Conservation (phyloP, 2,797 vertebrate species). For the Lycodopsis pacificus region DNA sequence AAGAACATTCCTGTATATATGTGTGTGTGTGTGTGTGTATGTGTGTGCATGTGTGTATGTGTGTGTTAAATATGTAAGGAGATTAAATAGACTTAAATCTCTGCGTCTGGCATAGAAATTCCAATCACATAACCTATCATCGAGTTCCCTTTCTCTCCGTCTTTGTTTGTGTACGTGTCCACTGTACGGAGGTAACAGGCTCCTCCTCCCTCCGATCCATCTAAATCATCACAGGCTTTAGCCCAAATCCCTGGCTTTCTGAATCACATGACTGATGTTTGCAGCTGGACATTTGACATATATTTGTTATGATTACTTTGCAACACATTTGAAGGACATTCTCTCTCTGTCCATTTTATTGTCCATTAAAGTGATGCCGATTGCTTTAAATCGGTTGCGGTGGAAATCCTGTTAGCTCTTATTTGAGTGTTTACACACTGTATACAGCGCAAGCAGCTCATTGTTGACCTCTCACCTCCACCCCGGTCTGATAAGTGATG, state of each 20-base stretch:
- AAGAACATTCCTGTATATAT: constrained; percentile 62
- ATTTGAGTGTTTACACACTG: constrained; percentile 1
- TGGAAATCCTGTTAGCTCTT: constrained; percentile 17
- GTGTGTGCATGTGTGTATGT: constrained; percentile 45
- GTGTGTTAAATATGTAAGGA: constrained; percentile 95
- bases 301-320: constrained; percentile 82
- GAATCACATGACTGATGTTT: constrained; percentile 82
- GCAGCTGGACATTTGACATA: constrained; percentile 84
- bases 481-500: constrained; percentile 25
- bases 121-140: constrained; percentile 92
- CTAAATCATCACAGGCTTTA: constrained; percentile 80
- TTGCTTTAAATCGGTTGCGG: constrained; percentile 29
- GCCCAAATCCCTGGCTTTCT: constrained; percentile 83
- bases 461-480: constrained; percentile 29
- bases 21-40: constrained; percentile 43
- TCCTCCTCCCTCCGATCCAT: constrained; percentile 73
- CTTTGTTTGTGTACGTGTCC: constrained; percentile 68
- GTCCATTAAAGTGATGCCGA: constrained; percentile 21
- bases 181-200: constrained; percentile 70
- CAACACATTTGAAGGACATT: constrained; percentile 74
- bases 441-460: background rate
- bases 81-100: constrained; percentile 98
- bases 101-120: constrained; percentile 94
- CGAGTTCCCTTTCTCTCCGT: constrained; percentile 80
- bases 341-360: constrained; percentile 38